Conservation (phyloP, 2,113 vertebrate genomes). For the Rafetus swinhoei region DNA sequence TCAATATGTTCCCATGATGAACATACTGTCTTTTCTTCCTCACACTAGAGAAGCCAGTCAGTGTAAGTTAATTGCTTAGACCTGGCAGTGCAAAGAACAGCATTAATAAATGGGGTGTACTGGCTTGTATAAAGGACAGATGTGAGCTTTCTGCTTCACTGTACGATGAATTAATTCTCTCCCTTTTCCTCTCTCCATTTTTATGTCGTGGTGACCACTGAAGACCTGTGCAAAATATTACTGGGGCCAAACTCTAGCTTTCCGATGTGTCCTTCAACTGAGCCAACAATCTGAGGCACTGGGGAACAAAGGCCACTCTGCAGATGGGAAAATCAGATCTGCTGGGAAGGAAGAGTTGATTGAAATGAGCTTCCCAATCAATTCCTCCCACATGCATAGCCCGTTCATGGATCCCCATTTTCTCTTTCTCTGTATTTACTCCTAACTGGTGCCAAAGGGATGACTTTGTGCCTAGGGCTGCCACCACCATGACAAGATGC, state of each 20-base stretch:
- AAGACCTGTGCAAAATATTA: slow-evolving; percentile 34
- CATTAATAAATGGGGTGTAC: slow-evolving; percentile 84
- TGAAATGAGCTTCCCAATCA: background rate
- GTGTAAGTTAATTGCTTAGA: slow-evolving; percentile 79
- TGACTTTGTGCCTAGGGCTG: background rate
- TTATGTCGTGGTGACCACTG: slow-evolving; percentile 56
- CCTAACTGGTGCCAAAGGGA: background rate
- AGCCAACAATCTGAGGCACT: background rate
- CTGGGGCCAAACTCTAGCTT: background rate
- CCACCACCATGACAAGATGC: background rate
- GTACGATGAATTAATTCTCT: slow-evolving; percentile 78
- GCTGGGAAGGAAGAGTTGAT: background rate
- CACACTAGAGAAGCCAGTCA: slow-evolving; percentile 68
- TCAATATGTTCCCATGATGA: slow-evolving; percentile 65
- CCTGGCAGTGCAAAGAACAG: slow-evolving; percentile 69
- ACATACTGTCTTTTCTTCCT: slow-evolving; percentile 61
- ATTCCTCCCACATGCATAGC: background rate
- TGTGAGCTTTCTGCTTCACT: slow-evolving; percentile 83
- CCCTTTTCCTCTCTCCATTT: slow-evolving; percentile 64
- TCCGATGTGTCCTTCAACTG: background rate
- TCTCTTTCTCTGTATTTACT: background rate
- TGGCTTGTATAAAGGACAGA: slow-evolving; percentile 83
- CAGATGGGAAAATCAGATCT: background rate
- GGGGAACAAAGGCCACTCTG: background rate
- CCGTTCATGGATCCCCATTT: background rate